phyloP scores from a whole-genome alignment of 2,113 vertebrate genomes.

The Hippocampus guttulatus region DNA sequence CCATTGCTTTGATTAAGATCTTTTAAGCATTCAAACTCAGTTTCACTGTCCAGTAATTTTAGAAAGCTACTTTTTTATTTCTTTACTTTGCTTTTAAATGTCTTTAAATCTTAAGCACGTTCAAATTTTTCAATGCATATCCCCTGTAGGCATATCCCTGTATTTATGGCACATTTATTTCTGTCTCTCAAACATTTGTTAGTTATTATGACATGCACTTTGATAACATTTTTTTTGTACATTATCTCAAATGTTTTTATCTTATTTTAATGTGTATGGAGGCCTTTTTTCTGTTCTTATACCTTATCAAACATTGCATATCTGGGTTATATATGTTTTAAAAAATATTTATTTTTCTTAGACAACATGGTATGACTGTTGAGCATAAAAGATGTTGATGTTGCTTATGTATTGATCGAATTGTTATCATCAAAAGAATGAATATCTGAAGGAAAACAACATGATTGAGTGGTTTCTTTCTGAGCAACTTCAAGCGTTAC shows the following conservation, averaged over 20 bases:
- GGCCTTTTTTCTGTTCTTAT: neutral
- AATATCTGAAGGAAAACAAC: neutral
- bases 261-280: neutral
- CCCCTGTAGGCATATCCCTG: neutral
- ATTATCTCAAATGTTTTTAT: slow-evolving; percentile 2
- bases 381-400: neutral
- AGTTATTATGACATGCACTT: slow-evolving; percentile 1
- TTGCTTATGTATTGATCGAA: neutral
- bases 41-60: no score
- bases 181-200: neutral
- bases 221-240: neutral
- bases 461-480: neutral
- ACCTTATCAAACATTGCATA: neutral
- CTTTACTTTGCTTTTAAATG: no score
- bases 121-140: no score
- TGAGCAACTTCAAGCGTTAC: neutral
- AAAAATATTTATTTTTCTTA: slow-evolving; percentile 40
- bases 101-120: no score
- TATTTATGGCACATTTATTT: neutral
- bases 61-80: no score
- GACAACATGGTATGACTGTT: neutral
- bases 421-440: neutral
- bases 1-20: no score
- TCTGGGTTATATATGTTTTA: slow-evolving; percentile 9
- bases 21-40: no score